Conservation (phyloP, 1,140 invertebrate genomes). For the Globodera rostochiensis region DNA sequence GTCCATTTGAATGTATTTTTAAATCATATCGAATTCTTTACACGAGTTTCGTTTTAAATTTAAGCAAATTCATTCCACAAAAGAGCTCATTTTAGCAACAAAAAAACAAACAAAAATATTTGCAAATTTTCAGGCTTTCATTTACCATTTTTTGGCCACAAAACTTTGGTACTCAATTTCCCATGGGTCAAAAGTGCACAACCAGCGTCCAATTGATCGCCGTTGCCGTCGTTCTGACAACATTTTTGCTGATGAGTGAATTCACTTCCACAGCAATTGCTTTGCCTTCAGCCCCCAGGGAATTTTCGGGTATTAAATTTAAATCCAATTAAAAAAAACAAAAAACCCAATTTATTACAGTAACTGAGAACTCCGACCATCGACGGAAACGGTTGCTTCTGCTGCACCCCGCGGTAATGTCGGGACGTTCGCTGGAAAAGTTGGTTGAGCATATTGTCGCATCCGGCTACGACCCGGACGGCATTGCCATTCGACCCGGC, state of each 20-base stretch:
- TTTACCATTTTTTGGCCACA: background rate
- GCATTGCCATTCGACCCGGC: constrained; percentile 6
- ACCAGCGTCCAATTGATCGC: background rate
- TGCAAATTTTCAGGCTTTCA: background rate
- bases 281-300: background rate
- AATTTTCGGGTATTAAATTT: background rate
- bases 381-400: background rate
- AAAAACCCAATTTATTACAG: background rate
- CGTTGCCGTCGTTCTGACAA: background rate
- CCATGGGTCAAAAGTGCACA: background rate
- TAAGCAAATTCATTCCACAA: no score
- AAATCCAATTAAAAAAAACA: background rate
- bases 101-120: no score
- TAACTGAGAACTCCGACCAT: background rate
- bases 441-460: background rate
- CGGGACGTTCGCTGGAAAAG: background rate
- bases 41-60: no score
- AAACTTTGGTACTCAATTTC: background rate
- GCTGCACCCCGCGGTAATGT: background rate
- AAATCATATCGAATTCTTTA: no score
- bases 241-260: background rate
- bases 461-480: background rate
- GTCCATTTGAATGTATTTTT: no score
- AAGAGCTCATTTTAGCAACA: no score
- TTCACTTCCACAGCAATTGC: background rate